These are phyloP conservation scores for Theristicus caerulescens DNA, from an alignment of 2,113 vertebrate genomes.

Conservation along the genomic window DNA sequence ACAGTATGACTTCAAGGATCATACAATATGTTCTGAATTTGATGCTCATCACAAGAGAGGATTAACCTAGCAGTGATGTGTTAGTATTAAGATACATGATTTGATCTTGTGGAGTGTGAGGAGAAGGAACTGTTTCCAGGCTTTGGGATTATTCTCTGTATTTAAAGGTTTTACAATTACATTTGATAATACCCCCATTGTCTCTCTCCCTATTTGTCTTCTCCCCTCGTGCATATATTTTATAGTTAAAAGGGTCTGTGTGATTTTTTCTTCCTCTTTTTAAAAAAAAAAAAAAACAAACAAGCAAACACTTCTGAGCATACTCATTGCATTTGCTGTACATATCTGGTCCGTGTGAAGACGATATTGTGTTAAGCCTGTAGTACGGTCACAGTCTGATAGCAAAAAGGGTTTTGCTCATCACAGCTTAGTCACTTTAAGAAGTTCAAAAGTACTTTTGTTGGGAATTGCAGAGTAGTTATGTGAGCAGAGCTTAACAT, in stretches of 20 bases:
- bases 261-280: neutral
- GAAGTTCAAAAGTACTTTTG: neutral
- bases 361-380: neutral
- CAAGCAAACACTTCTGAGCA: neutral
- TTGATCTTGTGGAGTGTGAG: neutral
- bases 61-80: neutral
- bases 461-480: neutral
- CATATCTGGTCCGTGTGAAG: neutral
- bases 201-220: neutral
- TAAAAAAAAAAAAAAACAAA: too few species aligned
- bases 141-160: neutral
- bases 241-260: neutral
- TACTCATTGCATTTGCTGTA: neutral
- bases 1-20: neutral
- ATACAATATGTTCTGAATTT: neutral
- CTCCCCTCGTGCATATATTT: accelerated
- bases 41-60: neutral
- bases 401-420: neutral
- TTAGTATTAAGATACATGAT: neutral
- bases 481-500: neutral
- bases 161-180: neutral
- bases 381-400: neutral
- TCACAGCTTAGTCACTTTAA: neutral
- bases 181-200: neutral
- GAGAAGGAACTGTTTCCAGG: neutral